Conservation (phyloP, 2,888 invertebrate genomes). For the Chorisops tibialis region DNA sequence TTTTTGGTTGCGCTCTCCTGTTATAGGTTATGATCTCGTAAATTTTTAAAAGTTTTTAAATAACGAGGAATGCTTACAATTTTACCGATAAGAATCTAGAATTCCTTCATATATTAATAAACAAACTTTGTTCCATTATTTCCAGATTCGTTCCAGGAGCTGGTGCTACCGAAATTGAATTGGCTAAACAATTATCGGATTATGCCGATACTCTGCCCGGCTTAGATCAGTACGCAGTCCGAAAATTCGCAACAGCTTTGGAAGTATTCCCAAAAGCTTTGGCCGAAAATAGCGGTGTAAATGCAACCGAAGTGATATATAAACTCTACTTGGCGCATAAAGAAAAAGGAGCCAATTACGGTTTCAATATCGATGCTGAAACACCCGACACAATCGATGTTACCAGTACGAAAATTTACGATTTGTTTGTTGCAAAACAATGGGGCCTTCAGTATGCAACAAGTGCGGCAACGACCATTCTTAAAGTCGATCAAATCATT, state of each 20-base stretch:
- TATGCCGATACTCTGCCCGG: slow-evolving; percentile 92
- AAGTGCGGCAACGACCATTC: slow-evolving; percentile 85
- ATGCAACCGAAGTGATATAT: slow-evolving; percentile 80
- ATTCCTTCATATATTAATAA: no score
- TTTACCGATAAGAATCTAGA: no score
- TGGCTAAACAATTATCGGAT: slow-evolving; percentile 79
- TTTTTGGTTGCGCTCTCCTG: no score
- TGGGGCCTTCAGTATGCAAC: slow-evolving; percentile 97
- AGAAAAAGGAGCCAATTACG: slow-evolving; percentile 72
- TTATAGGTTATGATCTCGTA: no score
- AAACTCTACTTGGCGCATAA: slow-evolving; percentile 93
- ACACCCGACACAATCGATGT: slow-evolving; percentile 70
- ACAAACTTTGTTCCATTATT: neutral
- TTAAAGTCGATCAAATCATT: slow-evolving; percentile 95
- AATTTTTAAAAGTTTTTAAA: no score
- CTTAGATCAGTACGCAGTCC: slow-evolving; percentile 93
- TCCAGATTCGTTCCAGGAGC: slow-evolving; percentile 81
- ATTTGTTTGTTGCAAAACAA: slow-evolving; percentile 79
- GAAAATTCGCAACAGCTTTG: slow-evolving; percentile 86
- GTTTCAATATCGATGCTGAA: slow-evolving; percentile 85
- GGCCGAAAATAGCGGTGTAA: slow-evolving; percentile 91
- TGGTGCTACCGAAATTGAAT: slow-evolving; percentile 91
- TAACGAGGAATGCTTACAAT: no score
- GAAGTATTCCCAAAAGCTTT: slow-evolving; percentile 89
- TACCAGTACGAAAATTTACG: slow-evolving; percentile 72